Conservation (phyloP, 30 jellyfish, hydroid and myxozoan genomes). For the Hydractinia symbiolongicarpus region DNA sequence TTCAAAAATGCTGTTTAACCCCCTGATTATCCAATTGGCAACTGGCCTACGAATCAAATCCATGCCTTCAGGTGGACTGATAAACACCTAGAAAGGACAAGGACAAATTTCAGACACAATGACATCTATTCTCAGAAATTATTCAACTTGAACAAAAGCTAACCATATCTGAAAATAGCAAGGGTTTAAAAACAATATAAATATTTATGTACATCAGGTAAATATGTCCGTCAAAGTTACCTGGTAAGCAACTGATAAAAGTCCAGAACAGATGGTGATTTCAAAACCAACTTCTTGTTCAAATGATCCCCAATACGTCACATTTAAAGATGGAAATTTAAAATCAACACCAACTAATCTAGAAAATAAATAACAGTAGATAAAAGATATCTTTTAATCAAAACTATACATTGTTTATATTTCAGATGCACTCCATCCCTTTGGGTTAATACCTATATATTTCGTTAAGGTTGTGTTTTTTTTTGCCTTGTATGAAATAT, state of each 20-base stretch:
- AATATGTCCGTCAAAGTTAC: slow-evolving; percentile 25
- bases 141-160: no score
- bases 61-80: slow-evolving; percentile 40
- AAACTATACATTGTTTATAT: no score
- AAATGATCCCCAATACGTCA: slow-evolving; percentile 91
- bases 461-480: no score
- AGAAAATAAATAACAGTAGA: neutral
- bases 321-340: slow-evolving; percentile 70
- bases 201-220: neutral
- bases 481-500: no score
- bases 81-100: slow-evolving; percentile 12
- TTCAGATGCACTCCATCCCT: no score
- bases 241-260: slow-evolving; percentile 72
- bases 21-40: slow-evolving; percentile 91
- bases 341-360: slow-evolving; percentile 73
- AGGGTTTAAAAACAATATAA: neutral
- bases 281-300: slow-evolving; percentile 86
- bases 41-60: slow-evolving; percentile 73
- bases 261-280: slow-evolving; percentile 57
- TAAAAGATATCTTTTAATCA: no score
- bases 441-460: no score
- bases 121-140: no score
- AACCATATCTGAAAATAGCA: neutral
- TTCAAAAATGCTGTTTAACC: slow-evolving; percentile 65
- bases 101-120: no score